phyloP scores from a whole-genome alignment of 1,140 invertebrate genomes.

The Lasioglossum baleicum region DNA sequence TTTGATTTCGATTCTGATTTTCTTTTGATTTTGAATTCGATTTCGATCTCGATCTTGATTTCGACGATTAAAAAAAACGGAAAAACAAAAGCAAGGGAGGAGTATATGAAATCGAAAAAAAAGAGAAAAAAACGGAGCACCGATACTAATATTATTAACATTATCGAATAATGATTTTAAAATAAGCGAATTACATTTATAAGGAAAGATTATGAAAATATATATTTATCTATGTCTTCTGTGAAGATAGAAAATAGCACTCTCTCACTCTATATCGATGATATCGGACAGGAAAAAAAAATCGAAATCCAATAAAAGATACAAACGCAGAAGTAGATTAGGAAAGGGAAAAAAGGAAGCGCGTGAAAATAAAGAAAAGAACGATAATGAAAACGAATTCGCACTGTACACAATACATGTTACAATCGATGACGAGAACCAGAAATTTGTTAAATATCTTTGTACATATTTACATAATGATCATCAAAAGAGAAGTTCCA shows the following conservation, averaged over 20 bases:
- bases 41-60: too few species aligned
- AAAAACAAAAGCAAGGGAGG: conserved; percentile 62
- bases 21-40: too few species aligned
- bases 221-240: conserved; percentile 83
- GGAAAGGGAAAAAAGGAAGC: conserved; percentile 31
- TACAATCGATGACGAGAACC: conserved; percentile 57
- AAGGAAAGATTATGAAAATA: conserved; percentile 81
- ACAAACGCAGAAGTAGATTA: conserved; percentile 74
- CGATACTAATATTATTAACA: conserved; percentile 81
- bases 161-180: conserved; percentile 79
- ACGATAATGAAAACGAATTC: conserved; percentile 48
- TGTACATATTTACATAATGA: conserved; percentile 70
- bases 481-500: conserved; percentile 68
- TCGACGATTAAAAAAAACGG: conserved; percentile 29
- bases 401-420: conserved; percentile 67
- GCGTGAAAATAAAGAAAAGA: too few species aligned
- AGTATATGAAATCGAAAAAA: conserved; percentile 71
- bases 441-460: conserved; percentile 71
- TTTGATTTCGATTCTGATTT: conserved; percentile 48
- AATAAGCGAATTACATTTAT: conserved; percentile 80
- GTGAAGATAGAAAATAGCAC: conserved; percentile 82
- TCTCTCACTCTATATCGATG: conserved; percentile 80
- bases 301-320: conserved; percentile 67
- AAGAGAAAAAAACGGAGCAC: conserved; percentile 68
- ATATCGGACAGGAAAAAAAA: conserved; percentile 69